Base-by-base conservation (phyloP, 2,113 vertebrate genomes). In the Nyctibius bracteatus region DNA sequence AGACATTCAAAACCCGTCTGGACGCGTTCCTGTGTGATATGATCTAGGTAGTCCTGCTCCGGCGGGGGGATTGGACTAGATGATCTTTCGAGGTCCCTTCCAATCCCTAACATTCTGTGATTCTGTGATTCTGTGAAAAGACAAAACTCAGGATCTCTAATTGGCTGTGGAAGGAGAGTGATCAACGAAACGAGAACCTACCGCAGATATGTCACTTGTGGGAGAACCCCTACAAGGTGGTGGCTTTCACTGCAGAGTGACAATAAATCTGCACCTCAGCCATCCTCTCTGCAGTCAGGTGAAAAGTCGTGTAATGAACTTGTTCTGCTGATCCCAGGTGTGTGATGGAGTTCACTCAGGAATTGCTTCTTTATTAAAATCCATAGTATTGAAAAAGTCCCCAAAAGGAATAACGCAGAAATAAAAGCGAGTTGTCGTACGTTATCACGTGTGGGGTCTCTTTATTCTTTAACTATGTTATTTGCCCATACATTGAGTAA, bases 151-250 rank as follows among this genome's bases (percentile, higher is more conserved):
- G 61, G 23, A 10, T 5, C 23, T 54, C 43, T 19, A 24, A 4
- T 1, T 22, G 62, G 52, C 5, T 1, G 2, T 10, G 57, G 39
- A 14, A 68, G 24, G 57, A n/a, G 33, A 39, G 51, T 0, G 35
- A 17, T 5, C 12, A 19, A 10, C 52, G 49, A 23, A 19, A 33
- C 0, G 17, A 43, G 57, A 66, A 28, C 10, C 22, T 10, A 4
- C 1, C 37, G 46, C 41, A 24, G 61, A 8, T 7, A 3, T 1
- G 25, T 27, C 55, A 24, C 31, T 9, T 20, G 3, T 17, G 77
- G 61, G 46, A 44, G 58, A 25, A 11, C 15, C 47, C 39, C 62
- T 35, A 0, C 2, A 2, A 67, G 37, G 21, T 72, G 73, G 44
- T 12, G 18, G 72, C n/a, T 58, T 57, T 28, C 20, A 5, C 52